Evolutionary conservation across 1,140 invertebrate genomes (phyloP).

Genomic region (Heliconius himera): DNA sequence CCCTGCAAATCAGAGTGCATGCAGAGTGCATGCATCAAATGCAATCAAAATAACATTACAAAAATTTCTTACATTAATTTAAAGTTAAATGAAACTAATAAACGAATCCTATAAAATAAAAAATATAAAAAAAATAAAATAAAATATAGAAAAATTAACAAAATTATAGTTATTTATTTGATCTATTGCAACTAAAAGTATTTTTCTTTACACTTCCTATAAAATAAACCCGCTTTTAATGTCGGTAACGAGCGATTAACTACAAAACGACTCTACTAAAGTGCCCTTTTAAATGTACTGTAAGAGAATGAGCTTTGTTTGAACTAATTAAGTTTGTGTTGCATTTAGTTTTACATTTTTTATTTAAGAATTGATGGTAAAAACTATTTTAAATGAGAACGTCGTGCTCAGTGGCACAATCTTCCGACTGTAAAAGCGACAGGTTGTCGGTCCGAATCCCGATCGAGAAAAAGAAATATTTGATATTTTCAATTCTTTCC

Average conservation of each 20-base stretch:
- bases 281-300: constrained; percentile 30
- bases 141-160: background rate
- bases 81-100: no score
- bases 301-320: constrained; percentile 29
- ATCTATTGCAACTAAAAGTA: background rate
- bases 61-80: no score
- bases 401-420: no score
- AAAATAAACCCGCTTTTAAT: constrained; percentile 31
- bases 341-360: constrained; percentile 14
- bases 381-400: background rate
- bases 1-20: no score
- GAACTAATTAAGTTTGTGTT: constrained; percentile 23
- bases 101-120: no score
- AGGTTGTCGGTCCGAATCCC: no score
- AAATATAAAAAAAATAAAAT: no score
- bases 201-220: constrained; percentile 25
- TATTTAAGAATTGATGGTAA: background rate
- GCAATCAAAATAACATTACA: no score
- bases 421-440: no score
- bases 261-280: constrained; percentile 27
- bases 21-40: no score
- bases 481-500: no score
- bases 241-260: constrained; percentile 30
- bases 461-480: no score
- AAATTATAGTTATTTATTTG: background rate